These are phyloP conservation scores for Mylabris sibirica DNA, from an alignment of 2,888 invertebrate genomes.

Conservation along the genomic window DNA sequence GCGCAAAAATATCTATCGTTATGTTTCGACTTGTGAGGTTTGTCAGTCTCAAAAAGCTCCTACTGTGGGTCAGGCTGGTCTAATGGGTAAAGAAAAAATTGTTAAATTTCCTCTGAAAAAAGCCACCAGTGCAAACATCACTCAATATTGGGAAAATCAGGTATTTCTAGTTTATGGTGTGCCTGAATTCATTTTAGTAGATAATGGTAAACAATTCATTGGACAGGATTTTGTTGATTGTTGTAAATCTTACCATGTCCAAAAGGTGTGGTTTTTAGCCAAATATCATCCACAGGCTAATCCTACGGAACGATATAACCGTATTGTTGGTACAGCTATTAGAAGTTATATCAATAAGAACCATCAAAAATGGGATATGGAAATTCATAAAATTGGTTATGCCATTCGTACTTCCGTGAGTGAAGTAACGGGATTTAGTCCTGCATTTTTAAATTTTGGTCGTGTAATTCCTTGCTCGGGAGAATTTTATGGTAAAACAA, in stretches of 20 bases:
- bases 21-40: slow-evolving; percentile 23
- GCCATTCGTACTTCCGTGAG: slow-evolving; percentile 45
- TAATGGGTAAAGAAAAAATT: slow-evolving; percentile 25
- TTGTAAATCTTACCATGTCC: slow-evolving; percentile 21
- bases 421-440: slow-evolving; percentile 39
- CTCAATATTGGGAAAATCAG: slow-evolving; percentile 22
- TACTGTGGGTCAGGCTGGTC: slow-evolving; percentile 17
- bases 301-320: slow-evolving; percentile 49
- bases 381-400: slow-evolving; percentile 41
- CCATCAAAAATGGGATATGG: slow-evolving; percentile 41
- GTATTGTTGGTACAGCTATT: slow-evolving; percentile 45
- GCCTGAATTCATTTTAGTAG: slow-evolving; percentile 35
- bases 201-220: slow-evolving; percentile 36
- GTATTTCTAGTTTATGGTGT: slow-evolving; percentile 31
- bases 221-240: slow-evolving; percentile 2
- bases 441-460: slow-evolving; percentile 41
- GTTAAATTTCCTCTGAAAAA: slow-evolving; percentile 33
- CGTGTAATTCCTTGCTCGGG: not conserved
- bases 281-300: slow-evolving; percentile 50
- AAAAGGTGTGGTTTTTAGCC: slow-evolving; percentile 39
- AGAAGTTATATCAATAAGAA: slow-evolving; percentile 38
- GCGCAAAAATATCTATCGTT: slow-evolving; percentile 23
- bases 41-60: slow-evolving; percentile 30
- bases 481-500: not conserved
- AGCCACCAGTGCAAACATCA: not conserved